These are phyloP conservation scores for Nomada fabriciana DNA, from an alignment of 2,888 invertebrate genomes.

Conservation along the genomic window DNA sequence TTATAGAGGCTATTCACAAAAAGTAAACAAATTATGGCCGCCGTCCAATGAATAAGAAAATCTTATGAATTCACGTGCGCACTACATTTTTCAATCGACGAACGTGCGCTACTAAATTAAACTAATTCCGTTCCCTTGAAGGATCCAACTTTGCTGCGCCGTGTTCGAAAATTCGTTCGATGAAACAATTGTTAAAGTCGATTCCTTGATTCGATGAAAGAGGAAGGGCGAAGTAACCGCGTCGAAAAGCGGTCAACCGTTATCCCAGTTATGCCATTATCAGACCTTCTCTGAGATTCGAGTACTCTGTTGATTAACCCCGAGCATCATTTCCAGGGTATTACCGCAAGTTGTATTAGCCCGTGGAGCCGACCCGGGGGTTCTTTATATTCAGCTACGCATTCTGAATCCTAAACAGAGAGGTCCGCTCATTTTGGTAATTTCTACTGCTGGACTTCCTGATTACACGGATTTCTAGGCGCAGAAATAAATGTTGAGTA, in stretches of 20 bases:
- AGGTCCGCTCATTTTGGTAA: neutral
- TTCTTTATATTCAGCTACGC: slow-evolving; percentile 2
- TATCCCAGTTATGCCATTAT: slow-evolving; percentile 66
- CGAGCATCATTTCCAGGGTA: slow-evolving; percentile 21
- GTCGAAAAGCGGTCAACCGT: slow-evolving; percentile 52
- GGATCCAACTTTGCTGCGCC: too few species aligned
- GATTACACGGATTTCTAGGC: too few species aligned
- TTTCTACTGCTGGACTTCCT: neutral
- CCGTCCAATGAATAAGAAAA: too few species aligned
- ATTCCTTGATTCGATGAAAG: neutral
- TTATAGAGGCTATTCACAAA: too few species aligned
- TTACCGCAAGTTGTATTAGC: neutral
- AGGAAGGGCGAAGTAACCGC: slow-evolving; percentile 33
- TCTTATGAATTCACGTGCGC: too few species aligned
- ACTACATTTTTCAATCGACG: too few species aligned
- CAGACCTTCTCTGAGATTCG: slow-evolving; percentile 16
- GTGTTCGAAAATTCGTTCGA: too few species aligned
- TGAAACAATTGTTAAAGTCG: too few species aligned
- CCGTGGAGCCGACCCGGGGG: neutral
- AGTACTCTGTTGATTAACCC: slow-evolving; percentile 47
- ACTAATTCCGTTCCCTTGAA: too few species aligned
- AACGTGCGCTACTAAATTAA: too few species aligned
- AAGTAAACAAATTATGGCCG: too few species aligned
- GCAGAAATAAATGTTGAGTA: too few species aligned
- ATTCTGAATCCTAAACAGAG: neutral